A percentile compares a stretch with the other conserved stretches of the same genome.
phyloP scores from a whole-genome alignment of 1,140 invertebrate species.

The Plutomurus gul region DNA sequence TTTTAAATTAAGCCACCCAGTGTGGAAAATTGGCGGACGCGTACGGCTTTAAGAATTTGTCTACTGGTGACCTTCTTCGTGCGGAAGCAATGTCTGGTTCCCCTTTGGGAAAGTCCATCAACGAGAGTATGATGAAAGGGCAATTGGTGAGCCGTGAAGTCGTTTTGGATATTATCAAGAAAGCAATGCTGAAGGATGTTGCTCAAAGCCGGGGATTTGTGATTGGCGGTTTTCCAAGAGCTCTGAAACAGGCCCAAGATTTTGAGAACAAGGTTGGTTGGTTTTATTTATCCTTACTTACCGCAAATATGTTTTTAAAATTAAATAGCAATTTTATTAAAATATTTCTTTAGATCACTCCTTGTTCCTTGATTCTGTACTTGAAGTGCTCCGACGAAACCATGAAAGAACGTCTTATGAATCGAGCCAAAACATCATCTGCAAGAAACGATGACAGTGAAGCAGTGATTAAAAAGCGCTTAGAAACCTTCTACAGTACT shows the following conservation, averaged over 20 bases:
- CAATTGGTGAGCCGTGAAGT: constrained; percentile 83
- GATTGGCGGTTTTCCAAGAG: constrained; percentile 94
- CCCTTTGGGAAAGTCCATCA: constrained; percentile 75
- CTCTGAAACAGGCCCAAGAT: constrained; percentile 83
- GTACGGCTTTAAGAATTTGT: constrained; percentile 86
- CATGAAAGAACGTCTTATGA: constrained; percentile 79
- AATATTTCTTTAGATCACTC: constrained; percentile 67
- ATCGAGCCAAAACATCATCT: constrained; percentile 83
- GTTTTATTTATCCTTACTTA: neutral
- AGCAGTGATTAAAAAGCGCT: constrained; percentile 91
- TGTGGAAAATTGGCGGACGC: constrained; percentile 83
- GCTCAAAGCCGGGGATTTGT: constrained; percentile 82
- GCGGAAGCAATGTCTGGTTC: constrained; percentile 87
- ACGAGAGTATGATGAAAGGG: constrained; percentile 86
- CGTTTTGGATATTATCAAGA: constrained; percentile 82
- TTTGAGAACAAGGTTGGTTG: constrained; percentile 68
- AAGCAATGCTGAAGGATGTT: constrained; percentile 75
- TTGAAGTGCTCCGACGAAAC: constrained; percentile 84
- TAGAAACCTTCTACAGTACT: constrained; percentile 89
- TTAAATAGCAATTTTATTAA: constrained; percentile 6
- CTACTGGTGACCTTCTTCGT: constrained; percentile 86
- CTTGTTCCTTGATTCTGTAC: constrained; percentile 76
- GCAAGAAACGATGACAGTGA: constrained; percentile 98
- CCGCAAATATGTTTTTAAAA: no score
- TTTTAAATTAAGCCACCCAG: no score